Conservation (phyloP, 2,888 invertebrate species). For the Yponomeuta plumbellus region DNA sequence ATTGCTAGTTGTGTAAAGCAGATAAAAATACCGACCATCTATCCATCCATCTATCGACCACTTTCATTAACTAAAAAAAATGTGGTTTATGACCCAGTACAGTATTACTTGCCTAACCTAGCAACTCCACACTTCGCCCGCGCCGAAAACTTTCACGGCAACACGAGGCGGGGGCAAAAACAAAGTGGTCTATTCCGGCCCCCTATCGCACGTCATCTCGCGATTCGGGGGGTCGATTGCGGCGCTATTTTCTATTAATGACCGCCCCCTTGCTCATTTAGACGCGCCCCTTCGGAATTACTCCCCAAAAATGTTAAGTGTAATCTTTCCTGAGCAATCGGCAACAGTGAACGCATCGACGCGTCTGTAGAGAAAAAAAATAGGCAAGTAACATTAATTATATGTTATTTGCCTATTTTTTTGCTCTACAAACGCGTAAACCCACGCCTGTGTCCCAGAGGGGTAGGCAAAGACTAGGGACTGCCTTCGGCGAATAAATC, state of each 20-base stretch:
- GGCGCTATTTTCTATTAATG: slow-evolving; percentile 64
- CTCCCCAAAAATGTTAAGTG: neutral
- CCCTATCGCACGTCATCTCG: slow-evolving; percentile 34
- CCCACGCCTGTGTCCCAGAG: too few relatives aligned
- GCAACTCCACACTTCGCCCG: neutral
- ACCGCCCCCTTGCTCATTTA: slow-evolving; percentile 29
- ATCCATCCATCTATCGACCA: too few relatives aligned
- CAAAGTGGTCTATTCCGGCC: slow-evolving; percentile 6
- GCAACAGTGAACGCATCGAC: neutral
- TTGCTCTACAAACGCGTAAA: too few relatives aligned
- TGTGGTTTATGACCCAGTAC: too few relatives aligned
- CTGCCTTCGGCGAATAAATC: too few relatives aligned
- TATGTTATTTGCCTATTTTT: too few relatives aligned
- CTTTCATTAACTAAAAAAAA: too few relatives aligned
- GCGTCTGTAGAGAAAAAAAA: too few relatives aligned
- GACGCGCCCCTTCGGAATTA: neutral
- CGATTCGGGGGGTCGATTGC: slow-evolving; percentile 57
- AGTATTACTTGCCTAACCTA: neutral
- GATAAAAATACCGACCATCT: too few relatives aligned
- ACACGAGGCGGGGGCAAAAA: neutral
- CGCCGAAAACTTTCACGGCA: neutral
- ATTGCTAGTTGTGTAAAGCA: too few relatives aligned
- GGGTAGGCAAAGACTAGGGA: too few relatives aligned
- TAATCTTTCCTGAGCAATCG: neutral
- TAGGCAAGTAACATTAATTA: too few relatives aligned